Evolutionary conservation across 2,113 vertebrate genomes (phyloP).

Genomic region (Apodemus sylvaticus): DNA sequence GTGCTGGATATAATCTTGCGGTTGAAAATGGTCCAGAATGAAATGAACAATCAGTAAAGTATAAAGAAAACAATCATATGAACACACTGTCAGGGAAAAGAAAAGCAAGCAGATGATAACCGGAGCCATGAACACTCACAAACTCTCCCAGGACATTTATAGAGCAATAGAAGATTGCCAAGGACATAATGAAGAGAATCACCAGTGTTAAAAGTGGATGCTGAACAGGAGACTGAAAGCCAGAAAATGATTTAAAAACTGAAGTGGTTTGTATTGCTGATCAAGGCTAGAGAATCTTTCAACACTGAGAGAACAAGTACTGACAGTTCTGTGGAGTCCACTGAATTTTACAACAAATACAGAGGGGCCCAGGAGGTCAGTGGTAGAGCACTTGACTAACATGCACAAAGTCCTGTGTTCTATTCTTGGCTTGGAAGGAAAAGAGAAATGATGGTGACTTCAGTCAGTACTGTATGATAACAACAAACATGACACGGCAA

Average conservation of each 20-base stretch:
- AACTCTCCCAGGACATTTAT: background rate
- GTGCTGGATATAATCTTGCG: background rate
- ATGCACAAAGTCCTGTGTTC: background rate
- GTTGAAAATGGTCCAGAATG: conserved; percentile 22
- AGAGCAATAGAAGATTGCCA: background rate
- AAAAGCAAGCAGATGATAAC: background rate
- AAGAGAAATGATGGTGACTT: background rate
- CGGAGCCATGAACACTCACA: background rate
- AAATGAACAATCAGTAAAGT: conserved; percentile 42
- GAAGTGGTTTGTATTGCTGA: background rate
- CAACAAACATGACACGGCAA: background rate
- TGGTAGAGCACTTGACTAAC: background rate
- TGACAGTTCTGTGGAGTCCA: background rate
- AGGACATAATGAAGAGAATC: background rate
- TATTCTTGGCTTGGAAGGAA: background rate
- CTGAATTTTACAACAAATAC: background rate
- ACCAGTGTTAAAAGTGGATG: background rate
- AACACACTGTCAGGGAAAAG: background rate
- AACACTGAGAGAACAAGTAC: background rate
- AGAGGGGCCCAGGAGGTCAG: background rate
- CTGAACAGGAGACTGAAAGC: background rate
- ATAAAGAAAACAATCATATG: background rate
- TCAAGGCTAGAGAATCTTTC: background rate
- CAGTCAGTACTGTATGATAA: background rate
- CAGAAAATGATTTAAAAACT: conserved; percentile 2